Evolutionary conservation across 2,888 invertebrate species (phyloP), one percentile per base, ranked within the genome.

Genomic region (Caenorhabditis doughertyi): DNA sequence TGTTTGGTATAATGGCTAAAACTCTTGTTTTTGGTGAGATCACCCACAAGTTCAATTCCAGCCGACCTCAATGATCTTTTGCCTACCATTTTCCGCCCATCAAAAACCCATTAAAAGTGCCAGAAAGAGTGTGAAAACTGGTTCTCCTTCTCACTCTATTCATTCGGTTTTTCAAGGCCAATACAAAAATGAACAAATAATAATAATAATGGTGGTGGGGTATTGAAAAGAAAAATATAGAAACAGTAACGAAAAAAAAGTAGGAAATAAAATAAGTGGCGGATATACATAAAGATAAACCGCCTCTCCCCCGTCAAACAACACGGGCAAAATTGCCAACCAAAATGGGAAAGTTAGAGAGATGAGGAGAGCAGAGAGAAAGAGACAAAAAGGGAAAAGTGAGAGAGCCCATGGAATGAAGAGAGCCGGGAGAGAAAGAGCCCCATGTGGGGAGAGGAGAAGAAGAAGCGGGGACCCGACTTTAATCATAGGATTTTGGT

Each of bases 81-180:
- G 23, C n/a, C 42, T 16, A 27, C 49, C 49, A 49, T 23, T 49
- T 11, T 4, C n/a, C 47, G 13, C 49, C 47, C 25, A n/a, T 62
- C 29, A 27, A 47, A 62, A 62, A 62, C 62, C 62, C 62, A 62
- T 62, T 62, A 62, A 62, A 62, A 62, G 27, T 62, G 62, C 62
- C 62, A 35, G 35, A 21, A 16, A 5, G 11, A n/a, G 62, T 62
- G 62, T 47, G 62, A 47, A 62, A 62, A 47, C 42, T 42, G 23
- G 42, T 62, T 29, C 47, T n/a, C n/a, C n/a, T n/a, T n/a, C n/a
- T n/a, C n/a, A n/a, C n/a, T n/a, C n/a, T n/a, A n/a, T n/a, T n/a
- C n/a, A n/a, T n/a, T n/a, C n/a, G n/a, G n/a, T 13, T 18, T 18
- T 29, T 44, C 29, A 62, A 62, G 62, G 44, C 62, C 62, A 44